Percentiles rank a stretch among this genome's conserved stretches.
Evolutionary conservation across 2,113 vertebrate species (phyloP).

Genomic region (Rhinichthys klamathensis): DNA sequence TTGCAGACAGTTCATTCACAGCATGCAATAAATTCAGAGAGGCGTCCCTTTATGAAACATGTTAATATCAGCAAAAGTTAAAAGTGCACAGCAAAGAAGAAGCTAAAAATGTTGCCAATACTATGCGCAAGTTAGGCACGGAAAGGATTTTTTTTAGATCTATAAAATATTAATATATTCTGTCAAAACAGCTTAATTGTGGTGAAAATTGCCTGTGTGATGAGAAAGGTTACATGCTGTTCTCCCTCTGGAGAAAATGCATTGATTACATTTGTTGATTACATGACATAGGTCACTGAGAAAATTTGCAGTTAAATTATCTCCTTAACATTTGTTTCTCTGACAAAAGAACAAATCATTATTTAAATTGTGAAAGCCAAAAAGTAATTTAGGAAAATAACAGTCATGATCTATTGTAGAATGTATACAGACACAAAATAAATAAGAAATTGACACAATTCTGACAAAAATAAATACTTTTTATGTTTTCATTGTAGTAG

Average conservation of each 20-base stretch:
- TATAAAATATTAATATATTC: slow-evolving; percentile 51
- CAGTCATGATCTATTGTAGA: not conserved
- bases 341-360: slow-evolving; percentile 23
- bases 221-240: slow-evolving; percentile 22
- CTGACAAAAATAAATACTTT: not conserved
- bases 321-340: slow-evolving; percentile 40
- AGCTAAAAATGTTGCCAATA: slow-evolving; percentile 43
- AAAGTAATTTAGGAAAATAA: not conserved
- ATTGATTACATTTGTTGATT: slow-evolving; percentile 54
- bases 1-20: slow-evolving; percentile 40
- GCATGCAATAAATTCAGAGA: slow-evolving; percentile 56
- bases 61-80: slow-evolving; percentile 61
- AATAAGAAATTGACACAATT: not conserved
- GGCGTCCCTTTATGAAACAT: slow-evolving; percentile 31
- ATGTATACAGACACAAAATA: not conserved
- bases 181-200: slow-evolving; percentile 46
- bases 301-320: slow-evolving; percentile 41
- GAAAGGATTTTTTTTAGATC: slow-evolving; percentile 21
- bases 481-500: not conserved
- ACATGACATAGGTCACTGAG: slow-evolving; percentile 31
- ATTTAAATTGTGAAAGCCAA: slow-evolving; percentile 1
- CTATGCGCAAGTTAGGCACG: slow-evolving; percentile 36
- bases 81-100: slow-evolving; percentile 23
- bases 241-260: slow-evolving; percentile 5
- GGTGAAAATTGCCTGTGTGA: slow-evolving; percentile 34